These are phyloP conservation scores for Watsonalla cultraria DNA, from an alignment of 2,888 invertebrate genomes.

Conservation along the genomic window DNA sequence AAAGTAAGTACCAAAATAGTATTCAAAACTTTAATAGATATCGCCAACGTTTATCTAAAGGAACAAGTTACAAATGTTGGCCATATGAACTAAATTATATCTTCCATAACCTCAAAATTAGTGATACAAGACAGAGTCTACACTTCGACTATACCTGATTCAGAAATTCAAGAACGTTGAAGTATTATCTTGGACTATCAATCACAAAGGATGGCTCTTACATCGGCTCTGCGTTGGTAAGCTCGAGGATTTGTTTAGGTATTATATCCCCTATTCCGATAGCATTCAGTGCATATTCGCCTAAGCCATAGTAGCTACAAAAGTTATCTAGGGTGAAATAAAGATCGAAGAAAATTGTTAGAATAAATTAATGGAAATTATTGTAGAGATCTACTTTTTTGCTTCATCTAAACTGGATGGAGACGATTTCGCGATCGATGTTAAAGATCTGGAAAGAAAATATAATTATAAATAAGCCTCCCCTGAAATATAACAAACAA, in stretches of 20 bases:
- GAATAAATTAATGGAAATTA: slow-evolving; percentile 18
- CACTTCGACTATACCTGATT: slow-evolving; percentile 4
- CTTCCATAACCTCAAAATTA: slow-evolving; percentile 14
- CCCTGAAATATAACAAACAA: not conserved
- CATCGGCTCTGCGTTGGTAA: slow-evolving; percentile 23
- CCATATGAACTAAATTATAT: slow-evolving; percentile 19
- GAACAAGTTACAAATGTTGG: slow-evolving; percentile 4
- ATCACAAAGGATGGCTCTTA: slow-evolving; percentile 28
- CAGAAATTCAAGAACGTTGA: not conserved
- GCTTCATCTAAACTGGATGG: slow-evolving; percentile 58
- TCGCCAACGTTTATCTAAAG: slow-evolving; percentile 17
- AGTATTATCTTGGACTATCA: slow-evolving; percentile 29
- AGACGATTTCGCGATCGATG: slow-evolving; percentile 66
- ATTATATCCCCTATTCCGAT: not conserved
- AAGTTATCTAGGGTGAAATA: slow-evolving; percentile 15
- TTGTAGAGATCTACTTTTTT: slow-evolving; percentile 47
- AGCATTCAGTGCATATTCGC: slow-evolving; percentile 18
- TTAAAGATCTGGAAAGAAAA: slow-evolving; percentile 62
- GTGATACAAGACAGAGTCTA: slow-evolving; percentile 10
- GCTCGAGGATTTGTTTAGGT: not conserved
- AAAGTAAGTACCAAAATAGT: slow-evolving; percentile 73
- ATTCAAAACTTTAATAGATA: slow-evolving; percentile 42
- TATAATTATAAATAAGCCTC: not conserved
- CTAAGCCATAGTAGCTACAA: slow-evolving; percentile 17
- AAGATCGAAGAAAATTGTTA: slow-evolving; percentile 8